These are phyloP conservation scores for Resseliella maxima DNA, from an alignment of 2,888 invertebrate species.

Conservation along the genomic window DNA sequence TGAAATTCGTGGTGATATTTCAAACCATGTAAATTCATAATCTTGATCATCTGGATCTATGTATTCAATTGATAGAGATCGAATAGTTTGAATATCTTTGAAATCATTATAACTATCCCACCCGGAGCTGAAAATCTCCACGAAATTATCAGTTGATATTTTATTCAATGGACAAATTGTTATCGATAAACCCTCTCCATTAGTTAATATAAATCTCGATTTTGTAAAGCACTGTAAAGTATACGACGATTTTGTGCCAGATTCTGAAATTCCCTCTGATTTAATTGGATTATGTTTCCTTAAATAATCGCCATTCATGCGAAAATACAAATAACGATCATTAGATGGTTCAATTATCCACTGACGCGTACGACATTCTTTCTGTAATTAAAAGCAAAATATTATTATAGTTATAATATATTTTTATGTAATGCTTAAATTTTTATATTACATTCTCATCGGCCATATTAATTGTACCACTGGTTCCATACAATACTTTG, in stretches of 20 bases:
- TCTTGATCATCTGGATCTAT: conserved; percentile 79
- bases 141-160: conserved; percentile 71
- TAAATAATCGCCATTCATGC: conserved; percentile 75
- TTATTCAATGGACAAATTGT: conserved; percentile 71
- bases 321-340: conserved; percentile 80
- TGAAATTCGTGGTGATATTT: conserved; percentile 73
- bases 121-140: conserved; percentile 87
- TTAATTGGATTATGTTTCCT: conserved; percentile 66
- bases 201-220: conserved; percentile 83
- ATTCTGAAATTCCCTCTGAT: conserved; percentile 69
- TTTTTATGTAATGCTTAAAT: not conserved
- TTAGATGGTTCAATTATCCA: conserved; percentile 84
- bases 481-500: conserved; percentile 78
- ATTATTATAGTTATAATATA: not conserved
- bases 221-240: conserved; percentile 75
- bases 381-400: conserved; percentile 68
- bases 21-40: conserved; percentile 85
- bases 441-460: conserved; percentile 66
- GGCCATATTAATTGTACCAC: conserved; percentile 78
- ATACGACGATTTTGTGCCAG: conserved; percentile 5
- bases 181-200: conserved; percentile 71
- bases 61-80: conserved; percentile 83
- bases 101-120: conserved; percentile 76
- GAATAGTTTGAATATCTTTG: conserved; percentile 71
- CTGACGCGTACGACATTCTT: conserved; percentile 82